These are phyloP conservation scores for Drosophila novamexicana DNA, from an alignment of 1,140 invertebrate species.

Conservation along the genomic window DNA sequence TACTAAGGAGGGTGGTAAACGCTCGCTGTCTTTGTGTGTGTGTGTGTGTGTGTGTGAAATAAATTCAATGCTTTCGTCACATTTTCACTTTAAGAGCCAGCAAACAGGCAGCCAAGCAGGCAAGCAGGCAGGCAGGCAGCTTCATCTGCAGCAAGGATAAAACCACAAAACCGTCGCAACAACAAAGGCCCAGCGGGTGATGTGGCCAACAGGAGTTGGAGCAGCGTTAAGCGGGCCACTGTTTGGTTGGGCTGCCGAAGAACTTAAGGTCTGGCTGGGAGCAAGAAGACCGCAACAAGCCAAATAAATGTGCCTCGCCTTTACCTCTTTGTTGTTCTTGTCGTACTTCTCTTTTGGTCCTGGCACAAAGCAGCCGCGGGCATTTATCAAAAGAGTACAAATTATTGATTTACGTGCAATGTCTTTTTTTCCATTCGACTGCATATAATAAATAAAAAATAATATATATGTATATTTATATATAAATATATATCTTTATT, in stretches of 20 bases:
- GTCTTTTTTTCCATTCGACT: slow-evolving; percentile 46
- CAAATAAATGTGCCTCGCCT: slow-evolving; percentile 71
- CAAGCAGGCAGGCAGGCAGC: not conserved
- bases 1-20: slow-evolving; percentile 9
- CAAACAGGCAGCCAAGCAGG: slow-evolving; percentile 1
- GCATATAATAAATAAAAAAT: too few relatives aligned
- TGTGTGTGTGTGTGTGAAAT: slow-evolving; percentile 40
- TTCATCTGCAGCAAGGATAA: slow-evolving; percentile 54
- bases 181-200: slow-evolving; percentile 62
- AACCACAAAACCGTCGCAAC: slow-evolving; percentile 68
- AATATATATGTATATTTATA: too few relatives aligned
- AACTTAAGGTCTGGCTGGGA: slow-evolving; percentile 1
- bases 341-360: slow-evolving; percentile 2
- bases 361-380: slow-evolving; percentile 70
- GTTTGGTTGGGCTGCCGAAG: not conserved
- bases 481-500: too few relatives aligned
- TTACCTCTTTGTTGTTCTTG: slow-evolving; percentile 20
- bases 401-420: slow-evolving; percentile 69
- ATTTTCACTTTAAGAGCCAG: slow-evolving; percentile 59
- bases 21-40: not conserved
- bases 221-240: slow-evolving; percentile 3
- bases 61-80: slow-evolving; percentile 73
- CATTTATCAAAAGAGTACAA: slow-evolving; percentile 57
- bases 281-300: slow-evolving; percentile 67
- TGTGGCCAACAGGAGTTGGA: slow-evolving; percentile 18